A percentile compares a stretch with the other conserved stretches of the same genome.
Evolutionary conservation across 2,797 vertebrate genomes (phyloP).

Genomic region (Simalia tracyae): DNA sequence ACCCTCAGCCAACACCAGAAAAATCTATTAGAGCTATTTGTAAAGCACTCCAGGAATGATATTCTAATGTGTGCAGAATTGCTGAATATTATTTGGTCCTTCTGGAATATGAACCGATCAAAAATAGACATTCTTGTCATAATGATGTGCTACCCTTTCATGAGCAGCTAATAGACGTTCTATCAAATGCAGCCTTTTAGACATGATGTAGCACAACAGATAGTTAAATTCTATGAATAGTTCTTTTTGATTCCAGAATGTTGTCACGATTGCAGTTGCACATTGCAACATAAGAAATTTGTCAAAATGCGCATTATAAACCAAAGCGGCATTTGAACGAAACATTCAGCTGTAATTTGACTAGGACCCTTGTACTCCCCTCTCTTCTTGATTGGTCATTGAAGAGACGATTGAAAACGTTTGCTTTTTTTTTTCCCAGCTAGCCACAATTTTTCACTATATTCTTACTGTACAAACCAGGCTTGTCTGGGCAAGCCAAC

Average conservation of each 20-base stretch:
- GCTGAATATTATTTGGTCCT: neutral
- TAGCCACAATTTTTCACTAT: neutral
- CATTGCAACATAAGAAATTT: neutral
- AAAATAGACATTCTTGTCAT: neutral
- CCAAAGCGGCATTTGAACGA: neutral
- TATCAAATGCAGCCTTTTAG: neutral
- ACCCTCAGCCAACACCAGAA: too few species aligned
- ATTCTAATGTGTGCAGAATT: neutral
- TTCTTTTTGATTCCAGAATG: neutral
- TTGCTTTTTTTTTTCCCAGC: neutral
- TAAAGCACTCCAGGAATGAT: neutral
- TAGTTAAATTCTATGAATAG: neutral
- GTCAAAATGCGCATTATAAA: neutral
- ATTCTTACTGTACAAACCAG: neutral
- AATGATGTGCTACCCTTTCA: neutral
- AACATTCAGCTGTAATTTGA: neutral
- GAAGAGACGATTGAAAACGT: neutral
- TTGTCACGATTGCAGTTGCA: neutral
- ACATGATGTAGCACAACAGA: neutral
- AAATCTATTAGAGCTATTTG: neutral
- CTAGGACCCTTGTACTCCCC: neutral
- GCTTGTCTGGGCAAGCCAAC: neutral
- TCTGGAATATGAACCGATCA: neutral
- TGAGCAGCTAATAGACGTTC: neutral
- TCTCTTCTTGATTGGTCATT: neutral